A percentile compares a stretch with the other conserved stretches of the same genome.
phyloP scores from a whole-genome alignment of 2,113 vertebrate genomes.

The Hemiscyllium ocellatum region DNA sequence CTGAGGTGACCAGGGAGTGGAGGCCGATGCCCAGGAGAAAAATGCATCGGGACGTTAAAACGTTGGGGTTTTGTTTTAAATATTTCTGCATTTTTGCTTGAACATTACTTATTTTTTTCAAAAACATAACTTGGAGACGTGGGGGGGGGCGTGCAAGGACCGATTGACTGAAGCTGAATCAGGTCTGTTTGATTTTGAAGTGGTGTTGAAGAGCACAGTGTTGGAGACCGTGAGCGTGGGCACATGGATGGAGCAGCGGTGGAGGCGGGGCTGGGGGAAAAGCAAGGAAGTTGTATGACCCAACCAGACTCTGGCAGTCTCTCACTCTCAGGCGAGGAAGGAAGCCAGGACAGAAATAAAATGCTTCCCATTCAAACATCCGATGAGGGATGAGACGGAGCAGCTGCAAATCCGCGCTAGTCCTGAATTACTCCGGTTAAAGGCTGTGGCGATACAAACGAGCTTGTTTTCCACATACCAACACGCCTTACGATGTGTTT shows the following conservation, averaged over 20 bases:
- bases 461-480: not conserved
- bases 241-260: not conserved
- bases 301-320: not conserved
- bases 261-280: not conserved
- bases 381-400: not conserved
- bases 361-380: not conserved
- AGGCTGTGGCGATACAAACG: not conserved
- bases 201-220: not conserved
- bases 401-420: not conserved
- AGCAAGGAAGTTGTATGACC: not conserved
- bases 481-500: not conserved
- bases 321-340: not conserved
- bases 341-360: not conserved
- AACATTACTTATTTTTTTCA: not conserved
- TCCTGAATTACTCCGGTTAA: not conserved
- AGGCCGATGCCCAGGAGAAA: not conserved
- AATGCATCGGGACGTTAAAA: not conserved
- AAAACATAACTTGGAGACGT: not conserved
- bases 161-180: not conserved
- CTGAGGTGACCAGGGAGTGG: not conserved
- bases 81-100: not conserved
- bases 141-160: not conserved
- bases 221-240: no score
- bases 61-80: not conserved
- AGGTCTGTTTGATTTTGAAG: not conserved